Evolutionary conservation across 2,888 invertebrate species (phyloP).

Genomic region (Euplagia quadripunctaria): DNA sequence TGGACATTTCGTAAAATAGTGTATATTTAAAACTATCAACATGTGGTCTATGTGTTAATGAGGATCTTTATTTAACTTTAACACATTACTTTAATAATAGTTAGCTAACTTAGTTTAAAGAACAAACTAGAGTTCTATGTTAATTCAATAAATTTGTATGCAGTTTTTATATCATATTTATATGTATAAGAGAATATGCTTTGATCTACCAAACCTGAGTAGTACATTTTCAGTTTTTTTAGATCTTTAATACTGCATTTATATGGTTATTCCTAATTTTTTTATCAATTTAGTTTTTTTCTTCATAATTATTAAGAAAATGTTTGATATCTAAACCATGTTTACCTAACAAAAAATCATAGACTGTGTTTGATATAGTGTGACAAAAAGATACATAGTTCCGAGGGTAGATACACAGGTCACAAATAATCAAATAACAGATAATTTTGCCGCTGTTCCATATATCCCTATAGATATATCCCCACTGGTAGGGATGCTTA

Average conservation of each 20-base stretch:
- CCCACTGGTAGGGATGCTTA: no score
- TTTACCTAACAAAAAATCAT: no score
- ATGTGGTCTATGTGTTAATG: neutral
- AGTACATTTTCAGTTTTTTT: neutral
- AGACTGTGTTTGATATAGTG: no score
- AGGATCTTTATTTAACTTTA: neutral
- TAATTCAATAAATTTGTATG: neutral
- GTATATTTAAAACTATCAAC: conserved; percentile 14
- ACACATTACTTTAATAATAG: neutral
- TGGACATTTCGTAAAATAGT: conserved; percentile 39
- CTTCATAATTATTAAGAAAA: no score
- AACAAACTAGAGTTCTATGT: neutral
- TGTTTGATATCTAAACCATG: no score
- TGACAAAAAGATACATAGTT: no score
- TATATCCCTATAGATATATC: no score
- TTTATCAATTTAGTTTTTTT: no score
- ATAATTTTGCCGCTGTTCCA: no score
- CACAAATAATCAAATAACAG: no score
- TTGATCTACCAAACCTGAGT: neutral
- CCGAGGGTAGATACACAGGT: no score
- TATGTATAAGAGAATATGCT: neutral
- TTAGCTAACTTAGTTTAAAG: neutral
- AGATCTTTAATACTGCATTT: neutral
- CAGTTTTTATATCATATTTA: neutral
- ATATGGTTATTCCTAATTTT: neutral